Evolutionary conservation across 1,140 invertebrate genomes (phyloP).

Genomic region (Streblospio benedicti): DNA sequence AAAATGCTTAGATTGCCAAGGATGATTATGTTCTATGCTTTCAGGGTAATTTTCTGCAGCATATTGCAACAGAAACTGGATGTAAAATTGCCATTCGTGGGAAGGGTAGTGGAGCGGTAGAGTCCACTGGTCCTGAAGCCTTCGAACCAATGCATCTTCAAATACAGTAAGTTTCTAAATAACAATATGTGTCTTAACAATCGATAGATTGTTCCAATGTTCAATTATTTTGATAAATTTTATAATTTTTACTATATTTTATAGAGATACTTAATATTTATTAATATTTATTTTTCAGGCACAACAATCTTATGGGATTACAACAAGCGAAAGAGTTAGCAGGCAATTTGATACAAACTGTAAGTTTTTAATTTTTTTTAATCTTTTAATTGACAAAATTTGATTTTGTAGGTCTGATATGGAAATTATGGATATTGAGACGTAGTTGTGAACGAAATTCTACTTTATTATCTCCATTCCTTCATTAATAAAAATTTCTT

Average conservation of each 20-base stretch:
- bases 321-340: conserved; percentile 64
- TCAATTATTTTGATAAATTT: neutral
- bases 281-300: conserved; percentile 50
- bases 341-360: conserved; percentile 69
- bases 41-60: conserved; percentile 64
- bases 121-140: conserved; percentile 58
- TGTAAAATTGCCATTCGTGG: conserved; percentile 64
- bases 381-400: neutral
- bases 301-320: conserved; percentile 59
- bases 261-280: neutral
- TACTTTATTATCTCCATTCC: neutral
- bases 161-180: conserved; percentile 56
- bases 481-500: too few relatives aligned
- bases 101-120: conserved; percentile 58
- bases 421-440: neutral
- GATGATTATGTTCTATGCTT: conserved; percentile 1
- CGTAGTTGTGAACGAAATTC: neutral
- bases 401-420: too few relatives aligned
- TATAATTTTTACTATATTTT: neutral
- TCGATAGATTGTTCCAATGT: neutral
- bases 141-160: conserved; percentile 70
- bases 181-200: neutral
- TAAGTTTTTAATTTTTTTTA: conserved; percentile 39
- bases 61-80: conserved; percentile 67
- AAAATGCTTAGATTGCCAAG: too few relatives aligned